A percentile compares a stretch with the other conserved stretches of the same genome.
These are phyloP conservation scores for Acromyrmex charruanus DNA, from an alignment of 1,140 invertebrate genomes.

Conservation along the genomic window DNA sequence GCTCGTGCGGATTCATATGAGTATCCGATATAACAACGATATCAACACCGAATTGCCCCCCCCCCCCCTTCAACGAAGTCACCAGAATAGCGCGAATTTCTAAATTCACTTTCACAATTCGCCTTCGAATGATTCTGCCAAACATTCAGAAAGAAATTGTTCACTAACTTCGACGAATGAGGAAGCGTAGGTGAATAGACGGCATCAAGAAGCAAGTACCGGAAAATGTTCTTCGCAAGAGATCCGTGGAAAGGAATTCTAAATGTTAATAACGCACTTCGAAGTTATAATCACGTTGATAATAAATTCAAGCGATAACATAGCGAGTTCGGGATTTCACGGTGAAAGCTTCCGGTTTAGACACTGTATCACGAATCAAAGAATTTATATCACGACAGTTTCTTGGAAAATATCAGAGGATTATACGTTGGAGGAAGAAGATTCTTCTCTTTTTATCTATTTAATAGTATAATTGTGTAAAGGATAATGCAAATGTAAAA, in stretches of 20 bases:
- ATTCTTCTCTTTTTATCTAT: background rate
- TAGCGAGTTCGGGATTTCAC: constrained; percentile 24
- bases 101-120: too few species aligned
- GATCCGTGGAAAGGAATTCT: constrained; percentile 26
- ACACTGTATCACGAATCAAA: background rate
- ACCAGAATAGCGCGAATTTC: constrained; percentile 21
- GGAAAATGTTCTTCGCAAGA: constrained; percentile 4
- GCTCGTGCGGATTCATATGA: constrained; percentile 71
- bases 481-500: background rate
- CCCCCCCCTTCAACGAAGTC: constrained; percentile 45
- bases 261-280: constrained; percentile 33
- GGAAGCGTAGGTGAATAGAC: background rate
- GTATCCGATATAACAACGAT: constrained; percentile 72
- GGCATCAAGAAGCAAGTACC: background rate
- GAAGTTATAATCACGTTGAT: constrained; percentile 47
- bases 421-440: background rate
- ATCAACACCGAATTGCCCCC: constrained; percentile 65
- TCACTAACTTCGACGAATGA: background rate
- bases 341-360: constrained; percentile 25
- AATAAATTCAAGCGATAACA: constrained; percentile 16
- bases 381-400: constrained; percentile 36
- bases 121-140: background rate
- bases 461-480: background rate
- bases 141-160: background rate
- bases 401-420: background rate